phyloP scores from a whole-genome alignment of 2,797 vertebrate genomes.

The Tokudaia tokunoshimensis region DNA sequence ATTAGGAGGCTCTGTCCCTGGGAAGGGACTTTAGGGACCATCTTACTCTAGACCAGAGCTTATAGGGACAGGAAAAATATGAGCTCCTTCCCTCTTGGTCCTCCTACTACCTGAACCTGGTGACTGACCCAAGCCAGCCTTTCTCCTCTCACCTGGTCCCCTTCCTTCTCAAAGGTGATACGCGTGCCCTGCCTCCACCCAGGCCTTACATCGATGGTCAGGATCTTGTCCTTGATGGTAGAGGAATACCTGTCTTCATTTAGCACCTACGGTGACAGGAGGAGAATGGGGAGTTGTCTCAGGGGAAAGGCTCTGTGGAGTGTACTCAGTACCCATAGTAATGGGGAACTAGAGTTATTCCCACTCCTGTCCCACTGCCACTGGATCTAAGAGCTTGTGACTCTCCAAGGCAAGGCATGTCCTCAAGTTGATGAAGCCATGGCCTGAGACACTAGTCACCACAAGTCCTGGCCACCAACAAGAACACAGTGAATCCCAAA shows the following conservation, averaged over 20 bases:
- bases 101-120: background rate
- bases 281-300: background rate
- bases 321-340: background rate
- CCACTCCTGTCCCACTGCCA: background rate
- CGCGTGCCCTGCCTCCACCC: constrained; percentile 95
- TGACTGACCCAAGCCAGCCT: background rate
- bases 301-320: background rate
- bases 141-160: constrained; percentile 92
- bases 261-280: constrained; percentile 91
- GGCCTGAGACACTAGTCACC: background rate
- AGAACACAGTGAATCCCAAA: background rate
- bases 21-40: background rate
- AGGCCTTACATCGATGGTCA: constrained; percentile 92
- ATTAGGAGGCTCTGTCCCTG: background rate
- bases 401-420: background rate
- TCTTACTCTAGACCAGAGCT: background rate
- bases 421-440: background rate
- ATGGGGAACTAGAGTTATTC: background rate
- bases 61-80: background rate
- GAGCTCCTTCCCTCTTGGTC: background rate
- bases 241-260: constrained; percentile 94
- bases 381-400: background rate
- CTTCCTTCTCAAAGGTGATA: constrained; percentile 94
- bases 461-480: background rate
- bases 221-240: constrained; percentile 95